Evolutionary conservation across 2,888 invertebrate species (phyloP), one percentile per base, ranked within the genome.

Genomic region (Parapristionchus giblindavisi): DNA sequence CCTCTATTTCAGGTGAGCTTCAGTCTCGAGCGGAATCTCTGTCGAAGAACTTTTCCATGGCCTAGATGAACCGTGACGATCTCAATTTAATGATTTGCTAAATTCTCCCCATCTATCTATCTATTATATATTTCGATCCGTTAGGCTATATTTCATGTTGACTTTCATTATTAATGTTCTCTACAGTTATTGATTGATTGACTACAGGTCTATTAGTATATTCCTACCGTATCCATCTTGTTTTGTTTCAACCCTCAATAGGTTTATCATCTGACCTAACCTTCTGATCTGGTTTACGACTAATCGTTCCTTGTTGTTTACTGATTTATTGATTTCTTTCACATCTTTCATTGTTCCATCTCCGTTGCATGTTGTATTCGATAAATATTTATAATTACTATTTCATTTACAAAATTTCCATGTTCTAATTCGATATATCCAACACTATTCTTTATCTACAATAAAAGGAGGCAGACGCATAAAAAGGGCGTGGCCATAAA

Each of bases 331-430:
- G 40, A 43, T 27, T 27, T 29, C 27, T 65, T 43, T 43, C 63
- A 43, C 0, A 17, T n/a, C 48, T 56, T 65, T 43, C 29, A 43
- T 43, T 40, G 43, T 43, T 65, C 29, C 4, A 65, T 43, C 21
- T 21, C 48, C 32, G 43, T 65, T 65, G 21, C 63, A 65, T 65
- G 63, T 43, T 65, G 63, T 43, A 65, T 65, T 65, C 43, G 63
- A 65, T n/a, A 32, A 43, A 17, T 43, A 14, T 14, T 43, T 43
- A n/a, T n/a, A n/a, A n/a, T n/a, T n/a, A n/a, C n/a, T n/a, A n/a
- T n/a, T n/a, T n/a, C n/a, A n/a, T n/a, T n/a, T n/a, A n/a, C n/a
- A n/a, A n/a, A n/a, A n/a, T n/a, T n/a, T n/a, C n/a, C n/a, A n/a
- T n/a, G n/a, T n/a, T n/a, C n/a, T n/a, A n/a, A n/a, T n/a, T n/a